Evolutionary conservation across 1,140 invertebrate species (phyloP), one percentile per base, ranked within the genome.

Genomic region (Aphaenogaster rudis): DNA sequence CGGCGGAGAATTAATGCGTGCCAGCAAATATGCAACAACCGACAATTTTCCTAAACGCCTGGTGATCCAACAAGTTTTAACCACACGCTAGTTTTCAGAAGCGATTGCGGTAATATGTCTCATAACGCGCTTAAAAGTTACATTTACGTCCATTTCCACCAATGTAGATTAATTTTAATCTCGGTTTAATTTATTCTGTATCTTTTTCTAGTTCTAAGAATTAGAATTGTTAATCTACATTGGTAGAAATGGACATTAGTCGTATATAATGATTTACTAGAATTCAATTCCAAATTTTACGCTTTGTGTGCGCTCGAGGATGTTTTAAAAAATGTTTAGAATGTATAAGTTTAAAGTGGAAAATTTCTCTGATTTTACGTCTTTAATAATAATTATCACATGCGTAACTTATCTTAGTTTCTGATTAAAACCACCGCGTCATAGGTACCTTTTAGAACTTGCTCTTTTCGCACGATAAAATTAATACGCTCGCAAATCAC

Each of bases 401-500:
- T 1, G 66, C 66, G 1, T 39, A 15, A 67, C 17, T 69, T 28
- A 69, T 15, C 11, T 21, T 2, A 15, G n/a, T 50, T 48, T 48
- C 67, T n/a, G 13, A 48, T 48, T 42, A 6, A 50, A 71, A 71
- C n/a, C 13, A 28, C 17, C 42, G 42, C 67, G 39, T 39, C 36
- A 8, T 21, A 17, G 5, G n/a, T 17, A 13, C 39, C 13, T 48
- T 52, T 71, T 17, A 21, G 8, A 72, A 13, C 33, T 36, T 11
- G 9, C 7, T 71, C 5, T 13, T 63, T 3, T 8, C 54, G 39
- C 52, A 0, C 6, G 33, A 36, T 7, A 28, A 36, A 54, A 84
- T 66, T 78, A 33, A 39, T 15, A 45, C 81, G 86, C 74, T 88
- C 84, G 71, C 67, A 87, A 74, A 74, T 52, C 17, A 74, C 33